A percentile compares a stretch with the other conserved stretches of the same genome.
phyloP scores from a whole-genome alignment of 2,113 vertebrate genomes.

The Columbina picui region DNA sequence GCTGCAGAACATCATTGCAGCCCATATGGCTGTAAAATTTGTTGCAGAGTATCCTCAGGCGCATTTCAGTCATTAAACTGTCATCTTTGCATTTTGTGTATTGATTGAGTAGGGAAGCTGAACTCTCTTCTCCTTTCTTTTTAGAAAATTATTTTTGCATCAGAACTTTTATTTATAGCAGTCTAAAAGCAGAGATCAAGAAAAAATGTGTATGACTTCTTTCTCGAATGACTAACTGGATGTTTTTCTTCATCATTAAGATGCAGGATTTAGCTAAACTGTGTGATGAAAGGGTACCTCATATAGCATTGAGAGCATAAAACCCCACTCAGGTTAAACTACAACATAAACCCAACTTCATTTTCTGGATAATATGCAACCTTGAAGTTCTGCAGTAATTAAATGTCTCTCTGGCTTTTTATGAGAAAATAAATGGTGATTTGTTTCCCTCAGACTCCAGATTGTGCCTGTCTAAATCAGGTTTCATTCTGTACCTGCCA shows the following conservation, averaged over 20 bases:
- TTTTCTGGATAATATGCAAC: not conserved
- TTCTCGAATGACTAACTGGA: not conserved
- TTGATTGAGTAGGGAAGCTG: not conserved
- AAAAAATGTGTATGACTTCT: not conserved
- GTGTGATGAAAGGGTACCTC: not conserved
- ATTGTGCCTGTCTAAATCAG: not conserved
- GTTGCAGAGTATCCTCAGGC: not conserved
- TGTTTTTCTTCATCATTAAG: not conserved
- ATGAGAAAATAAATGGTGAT: not conserved
- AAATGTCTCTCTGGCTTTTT: not conserved
- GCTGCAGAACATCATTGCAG: not conserved
- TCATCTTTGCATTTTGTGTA: not conserved
- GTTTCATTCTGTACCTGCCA: not conserved
- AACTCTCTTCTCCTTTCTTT: not conserved
- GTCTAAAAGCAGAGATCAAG: not conserved
- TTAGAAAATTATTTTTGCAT: not conserved
- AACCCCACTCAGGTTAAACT: not conserved
- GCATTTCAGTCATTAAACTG: not conserved
- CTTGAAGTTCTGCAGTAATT: not conserved
- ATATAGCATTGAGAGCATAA: not conserved
- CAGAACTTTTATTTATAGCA: not conserved
- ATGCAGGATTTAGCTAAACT: not conserved
- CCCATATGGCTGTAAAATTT: not conserved
- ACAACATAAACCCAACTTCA: not conserved
- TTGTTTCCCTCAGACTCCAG: not conserved